phyloP scores from a whole-genome alignment of 2,797 vertebrate genomes.

The Scleropages formosus region DNA sequence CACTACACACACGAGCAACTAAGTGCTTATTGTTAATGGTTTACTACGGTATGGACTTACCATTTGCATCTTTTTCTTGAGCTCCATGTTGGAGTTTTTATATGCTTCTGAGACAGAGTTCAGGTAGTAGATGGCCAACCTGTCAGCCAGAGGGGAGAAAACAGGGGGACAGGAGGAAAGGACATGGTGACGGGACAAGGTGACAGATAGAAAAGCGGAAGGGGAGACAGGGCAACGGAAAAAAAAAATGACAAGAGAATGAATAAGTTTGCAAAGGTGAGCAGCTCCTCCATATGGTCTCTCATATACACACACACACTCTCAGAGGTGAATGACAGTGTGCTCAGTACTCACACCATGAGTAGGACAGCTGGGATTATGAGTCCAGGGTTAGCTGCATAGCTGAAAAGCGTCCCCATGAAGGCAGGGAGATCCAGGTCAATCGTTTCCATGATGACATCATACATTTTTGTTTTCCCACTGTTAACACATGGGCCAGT shows the following conservation, averaged over 20 bases:
- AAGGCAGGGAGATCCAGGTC: slow-evolving; percentile 87
- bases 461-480: slow-evolving; percentile 89
- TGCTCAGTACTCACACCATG: slow-evolving; percentile 83
- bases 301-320: background rate
- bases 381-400: slow-evolving; percentile 90
- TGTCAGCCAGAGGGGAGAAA: slow-evolving; percentile 48
- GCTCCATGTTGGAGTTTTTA: slow-evolving; percentile 80
- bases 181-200: too few relatives aligned
- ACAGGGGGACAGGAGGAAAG: background rate
- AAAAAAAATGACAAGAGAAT: too few relatives aligned
- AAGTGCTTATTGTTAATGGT: background rate
- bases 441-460: slow-evolving; percentile 92
- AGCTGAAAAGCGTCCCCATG: slow-evolving; percentile 90
- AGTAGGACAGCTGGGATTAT: slow-evolving; percentile 94
- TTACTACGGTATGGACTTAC: slow-evolving; percentile 59
- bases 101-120: slow-evolving; percentile 90
- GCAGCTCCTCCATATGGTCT: too few relatives aligned
- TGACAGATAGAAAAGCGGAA: too few relatives aligned
- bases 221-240: too few relatives aligned
- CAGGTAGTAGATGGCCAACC: slow-evolving; percentile 94
- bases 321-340: background rate
- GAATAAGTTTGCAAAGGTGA: too few relatives aligned
- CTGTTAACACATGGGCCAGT: slow-evolving; percentile 56
- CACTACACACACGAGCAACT: background rate
- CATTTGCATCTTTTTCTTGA: slow-evolving; percentile 97